Conservation (phyloP, 2,888 invertebrate genomes). For the Epistrophella euchroma region DNA sequence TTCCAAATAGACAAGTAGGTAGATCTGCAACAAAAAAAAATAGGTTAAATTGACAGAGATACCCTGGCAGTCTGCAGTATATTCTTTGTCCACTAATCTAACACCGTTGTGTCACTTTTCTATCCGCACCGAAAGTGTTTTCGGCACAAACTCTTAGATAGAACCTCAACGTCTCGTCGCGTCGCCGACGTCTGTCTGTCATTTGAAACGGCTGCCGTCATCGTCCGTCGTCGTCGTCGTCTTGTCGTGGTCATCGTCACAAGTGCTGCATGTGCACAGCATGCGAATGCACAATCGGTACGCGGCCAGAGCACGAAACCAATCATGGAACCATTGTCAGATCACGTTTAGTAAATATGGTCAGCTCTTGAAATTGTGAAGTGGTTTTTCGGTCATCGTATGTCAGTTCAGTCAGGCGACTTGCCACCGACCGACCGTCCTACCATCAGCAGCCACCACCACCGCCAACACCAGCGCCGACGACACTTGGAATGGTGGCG, state of each 20-base stretch:
- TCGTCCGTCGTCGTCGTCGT: neutral
- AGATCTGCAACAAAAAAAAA: slow-evolving; percentile 21
- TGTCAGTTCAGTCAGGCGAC: slow-evolving; percentile 65
- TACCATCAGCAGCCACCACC: neutral
- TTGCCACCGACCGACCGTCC: slow-evolving; percentile 24
- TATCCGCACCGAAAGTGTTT: slow-evolving; percentile 71
- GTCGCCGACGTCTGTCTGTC: neutral
- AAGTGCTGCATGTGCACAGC: slow-evolving; percentile 57
- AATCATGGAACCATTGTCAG: slow-evolving; percentile 58
- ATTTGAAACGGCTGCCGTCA: neutral
- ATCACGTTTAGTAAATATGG: slow-evolving; percentile 68
- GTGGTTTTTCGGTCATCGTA: slow-evolving; percentile 66
- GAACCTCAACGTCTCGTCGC: slow-evolving; percentile 31
- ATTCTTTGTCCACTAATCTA: slow-evolving; percentile 28
- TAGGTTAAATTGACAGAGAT: slow-evolving; percentile 34
- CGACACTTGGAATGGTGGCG: slow-evolving; percentile 25
- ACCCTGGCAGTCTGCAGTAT: neutral
- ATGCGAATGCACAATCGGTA: slow-evolving; percentile 44
- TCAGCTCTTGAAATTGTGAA: slow-evolving; percentile 66
- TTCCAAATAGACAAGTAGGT: slow-evolving; percentile 13
- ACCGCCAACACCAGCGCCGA: neutral
- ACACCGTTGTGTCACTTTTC: slow-evolving; percentile 58
- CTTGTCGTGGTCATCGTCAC: slow-evolving; percentile 25
- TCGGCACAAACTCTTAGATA: slow-evolving; percentile 43
- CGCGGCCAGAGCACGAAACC: slow-evolving; percentile 40